A percentile compares a stretch with the other conserved stretches of the same genome.
Conservation (phyloP, 2,113 vertebrate species). For the Dermatemys mawii region DNA sequence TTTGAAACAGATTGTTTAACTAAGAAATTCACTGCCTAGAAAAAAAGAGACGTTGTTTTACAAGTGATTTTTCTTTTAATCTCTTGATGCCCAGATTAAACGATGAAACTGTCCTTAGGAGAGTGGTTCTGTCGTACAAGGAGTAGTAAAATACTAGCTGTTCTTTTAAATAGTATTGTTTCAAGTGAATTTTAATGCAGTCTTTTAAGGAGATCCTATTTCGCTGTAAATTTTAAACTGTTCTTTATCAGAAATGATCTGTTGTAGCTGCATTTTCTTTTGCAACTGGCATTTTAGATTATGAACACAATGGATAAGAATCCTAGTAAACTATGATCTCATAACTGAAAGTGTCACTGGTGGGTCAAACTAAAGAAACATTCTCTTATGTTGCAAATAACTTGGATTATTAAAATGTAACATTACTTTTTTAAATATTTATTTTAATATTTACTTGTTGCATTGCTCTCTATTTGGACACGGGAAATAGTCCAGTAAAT, state of each 20-base stretch:
- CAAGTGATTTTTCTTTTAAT: background rate
- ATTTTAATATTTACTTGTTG: background rate
- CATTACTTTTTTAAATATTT: background rate
- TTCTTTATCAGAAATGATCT: conserved; percentile 44
- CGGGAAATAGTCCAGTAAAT: background rate
- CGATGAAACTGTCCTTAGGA: background rate
- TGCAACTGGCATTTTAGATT: conserved; percentile 36
- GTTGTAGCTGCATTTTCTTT: conserved; percentile 38
- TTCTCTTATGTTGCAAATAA: background rate
- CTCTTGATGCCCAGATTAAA: background rate
- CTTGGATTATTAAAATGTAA: background rate
- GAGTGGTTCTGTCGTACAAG: background rate
- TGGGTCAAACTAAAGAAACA: conserved; percentile 21
- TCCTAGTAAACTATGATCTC: background rate
- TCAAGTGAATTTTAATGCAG: background rate
- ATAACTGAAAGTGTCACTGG: conserved; percentile 17
- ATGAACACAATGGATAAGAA: conserved; percentile 16
- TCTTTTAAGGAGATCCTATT: background rate
- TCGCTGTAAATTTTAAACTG: background rate
- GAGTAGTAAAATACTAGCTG: conserved; percentile 9
- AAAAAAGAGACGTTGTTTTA: background rate
- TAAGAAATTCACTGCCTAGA: background rate
- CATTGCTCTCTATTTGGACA: background rate
- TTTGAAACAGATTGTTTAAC: background rate
- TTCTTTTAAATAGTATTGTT: background rate